Percentiles rank a stretch among this genome's conserved stretches.
Evolutionary conservation across 2,113 vertebrate species (phyloP).

Genomic region (Fukomys damarensis): DNA sequence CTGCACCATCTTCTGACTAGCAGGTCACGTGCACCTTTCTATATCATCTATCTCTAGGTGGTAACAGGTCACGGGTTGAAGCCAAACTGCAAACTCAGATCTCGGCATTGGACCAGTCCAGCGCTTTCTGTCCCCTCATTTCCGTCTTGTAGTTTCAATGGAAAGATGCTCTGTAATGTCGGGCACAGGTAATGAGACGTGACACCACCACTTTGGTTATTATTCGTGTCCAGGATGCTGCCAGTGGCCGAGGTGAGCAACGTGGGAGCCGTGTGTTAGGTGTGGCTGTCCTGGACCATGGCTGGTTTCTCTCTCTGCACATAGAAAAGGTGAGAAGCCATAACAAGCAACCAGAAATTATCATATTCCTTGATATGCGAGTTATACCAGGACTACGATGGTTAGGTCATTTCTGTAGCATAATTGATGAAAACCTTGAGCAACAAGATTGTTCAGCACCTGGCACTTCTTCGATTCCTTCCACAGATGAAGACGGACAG

Average conservation of each 20-base stretch:
- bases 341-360: constrained; percentile 12
- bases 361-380: neutral
- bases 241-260: neutral
- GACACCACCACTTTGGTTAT: neutral
- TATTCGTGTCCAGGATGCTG: neutral
- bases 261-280: neutral
- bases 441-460: neutral
- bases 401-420: constrained; percentile 11
- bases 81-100: neutral
- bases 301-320: neutral
- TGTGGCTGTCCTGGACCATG: neutral
- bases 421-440: constrained; percentile 2
- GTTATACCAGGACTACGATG: neutral
- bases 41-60: neutral
- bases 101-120: neutral
- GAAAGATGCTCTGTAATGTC: neutral
- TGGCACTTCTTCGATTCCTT: neutral
- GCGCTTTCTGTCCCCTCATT: neutral
- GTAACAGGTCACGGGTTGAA: neutral
- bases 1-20: neutral
- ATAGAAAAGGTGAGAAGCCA: neutral
- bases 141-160: constrained; percentile 20
- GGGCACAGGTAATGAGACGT: neutral
- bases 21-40: neutral
- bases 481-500: constrained; percentile 59